phyloP scores from a whole-genome alignment of 2,888 invertebrate genomes.

The Tetrapedia diversipes region DNA sequence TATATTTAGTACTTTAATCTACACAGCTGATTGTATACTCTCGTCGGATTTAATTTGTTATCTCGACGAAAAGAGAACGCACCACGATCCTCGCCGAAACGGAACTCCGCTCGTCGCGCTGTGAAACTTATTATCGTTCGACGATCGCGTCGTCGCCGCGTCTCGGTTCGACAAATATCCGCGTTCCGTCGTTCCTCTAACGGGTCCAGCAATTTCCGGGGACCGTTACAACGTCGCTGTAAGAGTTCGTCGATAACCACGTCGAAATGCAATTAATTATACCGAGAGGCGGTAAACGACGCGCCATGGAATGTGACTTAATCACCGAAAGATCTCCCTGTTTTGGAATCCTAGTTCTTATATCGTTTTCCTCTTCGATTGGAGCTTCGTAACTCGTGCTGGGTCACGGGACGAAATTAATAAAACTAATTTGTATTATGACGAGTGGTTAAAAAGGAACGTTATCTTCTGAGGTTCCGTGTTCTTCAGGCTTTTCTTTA shows the following conservation, averaged over 20 bases:
- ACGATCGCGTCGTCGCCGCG: slow-evolving; percentile 17
- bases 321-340: slow-evolving; percentile 10
- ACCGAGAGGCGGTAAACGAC: slow-evolving; percentile 21
- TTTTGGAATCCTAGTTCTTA: not conserved
- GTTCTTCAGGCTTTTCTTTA: too few relatives aligned
- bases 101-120: slow-evolving; percentile 27
- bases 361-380: not conserved
- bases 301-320: slow-evolving; percentile 24
- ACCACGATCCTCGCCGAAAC: slow-evolving; percentile 1
- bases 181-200: slow-evolving; percentile 28
- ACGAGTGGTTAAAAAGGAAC: not conserved
- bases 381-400: not conserved
- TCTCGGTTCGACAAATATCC: slow-evolving; percentile 41
- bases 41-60: slow-evolving; percentile 7
- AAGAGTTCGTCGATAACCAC: slow-evolving; percentile 40
- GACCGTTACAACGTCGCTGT: slow-evolving; percentile 42
- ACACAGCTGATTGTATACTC: not conserved
- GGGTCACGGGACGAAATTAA: not conserved
- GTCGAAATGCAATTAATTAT: slow-evolving; percentile 52
- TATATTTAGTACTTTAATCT: slow-evolving; percentile 15
- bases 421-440: not conserved
- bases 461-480: not conserved
- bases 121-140: slow-evolving; percentile 31
- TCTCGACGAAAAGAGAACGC: not conserved
- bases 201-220: slow-evolving; percentile 52